These are phyloP conservation scores for Drosophila mimetica DNA, from an alignment of 2,888 invertebrate genomes.

Conservation along the genomic window DNA sequence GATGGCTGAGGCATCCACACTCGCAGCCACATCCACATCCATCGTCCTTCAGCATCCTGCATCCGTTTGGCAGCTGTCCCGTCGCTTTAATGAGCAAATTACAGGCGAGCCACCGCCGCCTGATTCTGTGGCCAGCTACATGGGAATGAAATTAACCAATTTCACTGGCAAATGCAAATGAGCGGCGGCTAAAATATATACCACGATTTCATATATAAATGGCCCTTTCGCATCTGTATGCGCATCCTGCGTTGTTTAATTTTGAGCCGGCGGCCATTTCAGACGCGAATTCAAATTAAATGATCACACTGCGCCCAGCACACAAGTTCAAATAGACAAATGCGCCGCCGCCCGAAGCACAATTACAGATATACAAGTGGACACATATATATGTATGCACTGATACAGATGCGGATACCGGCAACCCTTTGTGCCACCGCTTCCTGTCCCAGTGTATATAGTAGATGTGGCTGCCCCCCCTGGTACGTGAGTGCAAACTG, in stretches of 20 bases:
- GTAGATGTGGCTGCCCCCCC: constrained; percentile 11
- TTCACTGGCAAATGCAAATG: constrained; percentile 68
- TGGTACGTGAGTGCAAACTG: constrained; percentile 78
- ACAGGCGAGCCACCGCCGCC: constrained; percentile 34
- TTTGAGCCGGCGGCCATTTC: constrained; percentile 32
- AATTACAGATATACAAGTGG: constrained; percentile 10
- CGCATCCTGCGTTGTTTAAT: constrained; percentile 41
- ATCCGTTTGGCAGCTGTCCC: constrained; percentile 39
- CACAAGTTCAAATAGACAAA: constrained; percentile 65
- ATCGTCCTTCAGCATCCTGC: constrained; percentile 18
- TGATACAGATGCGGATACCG: constrained; percentile 23
- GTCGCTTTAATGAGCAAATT: constrained; percentile 69
- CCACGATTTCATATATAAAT: constrained; percentile 3
- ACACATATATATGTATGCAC: not conserved
- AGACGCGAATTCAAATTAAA: constrained; percentile 78
- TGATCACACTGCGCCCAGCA: constrained; percentile 70
- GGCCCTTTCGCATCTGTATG: constrained; percentile 11
- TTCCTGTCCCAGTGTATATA: constrained; percentile 31
- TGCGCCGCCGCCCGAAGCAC: constrained; percentile 47
- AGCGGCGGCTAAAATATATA: constrained; percentile 56
- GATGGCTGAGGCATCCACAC: constrained; percentile 13
- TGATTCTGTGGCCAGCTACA: constrained; percentile 47
- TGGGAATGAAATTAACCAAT: constrained; percentile 80
- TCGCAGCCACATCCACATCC: constrained; percentile 2
- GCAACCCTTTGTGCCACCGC: constrained; percentile 53